These are phyloP conservation scores for Drosophila miranda DNA, from an alignment of 1,140 invertebrate genomes.

Conservation along the genomic window DNA sequence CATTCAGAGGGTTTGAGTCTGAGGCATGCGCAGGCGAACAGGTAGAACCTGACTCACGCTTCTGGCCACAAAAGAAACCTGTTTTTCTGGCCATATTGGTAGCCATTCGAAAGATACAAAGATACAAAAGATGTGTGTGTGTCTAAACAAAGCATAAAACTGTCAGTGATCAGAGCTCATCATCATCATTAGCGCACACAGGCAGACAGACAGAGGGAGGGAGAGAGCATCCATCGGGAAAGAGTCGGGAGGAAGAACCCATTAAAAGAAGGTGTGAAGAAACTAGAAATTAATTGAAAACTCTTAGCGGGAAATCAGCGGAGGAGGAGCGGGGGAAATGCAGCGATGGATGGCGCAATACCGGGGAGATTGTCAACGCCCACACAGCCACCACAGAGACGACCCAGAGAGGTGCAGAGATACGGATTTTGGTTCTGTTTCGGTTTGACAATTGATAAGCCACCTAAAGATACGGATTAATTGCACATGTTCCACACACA, in stretches of 20 bases:
- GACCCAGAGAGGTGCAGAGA: no score
- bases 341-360: slow-evolving; percentile 32
- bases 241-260: slow-evolving; percentile 16
- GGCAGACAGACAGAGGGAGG: no score
- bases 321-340: not conserved
- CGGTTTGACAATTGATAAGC: slow-evolving; percentile 77
- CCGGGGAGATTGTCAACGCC: slow-evolving; percentile 38
- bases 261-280: slow-evolving; percentile 74
- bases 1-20: no score
- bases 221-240: no score
- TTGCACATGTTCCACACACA: slow-evolving; percentile 68
- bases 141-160: slow-evolving; percentile 82
- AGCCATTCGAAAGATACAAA: not conserved
- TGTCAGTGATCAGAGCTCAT: slow-evolving; percentile 80
- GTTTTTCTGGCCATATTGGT: slow-evolving; percentile 24
- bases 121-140: slow-evolving; percentile 17
- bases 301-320: slow-evolving; percentile 4
- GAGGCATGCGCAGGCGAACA: slow-evolving; percentile 25
- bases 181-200: slow-evolving; percentile 1
- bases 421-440: slow-evolving; percentile 11
- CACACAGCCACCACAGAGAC: slow-evolving; percentile 36
- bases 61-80: slow-evolving; percentile 17
- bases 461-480: slow-evolving; percentile 75
- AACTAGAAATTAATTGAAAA: slow-evolving; percentile 52
- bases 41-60: slow-evolving; percentile 2